phyloP scores from a whole-genome alignment of 2,797 vertebrate species.

The Sebastes matsubarae region DNA sequence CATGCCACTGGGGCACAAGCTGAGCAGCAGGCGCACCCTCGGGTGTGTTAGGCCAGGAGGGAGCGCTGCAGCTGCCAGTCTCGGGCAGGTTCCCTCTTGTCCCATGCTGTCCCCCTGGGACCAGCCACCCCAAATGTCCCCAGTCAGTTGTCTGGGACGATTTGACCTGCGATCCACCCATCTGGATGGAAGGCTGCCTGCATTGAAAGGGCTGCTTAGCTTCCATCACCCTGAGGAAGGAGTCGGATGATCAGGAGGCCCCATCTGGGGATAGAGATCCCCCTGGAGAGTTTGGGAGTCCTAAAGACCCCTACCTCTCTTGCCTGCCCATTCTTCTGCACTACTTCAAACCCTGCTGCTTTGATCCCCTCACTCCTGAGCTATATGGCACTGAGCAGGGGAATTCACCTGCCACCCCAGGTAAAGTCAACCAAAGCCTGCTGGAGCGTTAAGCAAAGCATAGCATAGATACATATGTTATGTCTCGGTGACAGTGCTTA shows the following conservation, averaged over 20 bases:
- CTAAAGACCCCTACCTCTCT: conserved; percentile 12
- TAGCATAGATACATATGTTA: conserved; percentile 79
- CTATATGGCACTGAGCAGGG: conserved; percentile 2
- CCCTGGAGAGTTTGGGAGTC: conserved; percentile 39
- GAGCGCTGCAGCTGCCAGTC: conserved; percentile 74
- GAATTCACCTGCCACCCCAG: conserved; percentile 65
- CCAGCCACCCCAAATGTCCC: conserved; percentile 73
- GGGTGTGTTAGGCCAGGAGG: conserved; percentile 68
- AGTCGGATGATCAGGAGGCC: conserved; percentile 46
- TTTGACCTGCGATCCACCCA: conserved; percentile 74
- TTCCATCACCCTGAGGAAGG: conserved; percentile 61
- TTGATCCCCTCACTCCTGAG: conserved; percentile 37
- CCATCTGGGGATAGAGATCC: conserved; percentile 58
- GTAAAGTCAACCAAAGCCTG: conserved; percentile 59
- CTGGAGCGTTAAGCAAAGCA: conserved; percentile 64
- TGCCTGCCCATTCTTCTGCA: conserved; percentile 5
- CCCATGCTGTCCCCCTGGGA: conserved; percentile 63
- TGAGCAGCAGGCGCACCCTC: conserved; percentile 81
- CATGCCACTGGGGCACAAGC: conserved; percentile 76
- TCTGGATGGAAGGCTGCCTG: conserved; percentile 61
- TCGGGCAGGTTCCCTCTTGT: conserved; percentile 69
- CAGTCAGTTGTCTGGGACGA: conserved; percentile 65
- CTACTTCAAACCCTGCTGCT: conserved; percentile 15
- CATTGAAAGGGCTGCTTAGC: conserved; percentile 48
- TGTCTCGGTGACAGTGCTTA: conserved; percentile 76